These are phyloP conservation scores for Trachymyrmex septentrionalis DNA, from an alignment of 1,140 invertebrate species.

Conservation along the genomic window DNA sequence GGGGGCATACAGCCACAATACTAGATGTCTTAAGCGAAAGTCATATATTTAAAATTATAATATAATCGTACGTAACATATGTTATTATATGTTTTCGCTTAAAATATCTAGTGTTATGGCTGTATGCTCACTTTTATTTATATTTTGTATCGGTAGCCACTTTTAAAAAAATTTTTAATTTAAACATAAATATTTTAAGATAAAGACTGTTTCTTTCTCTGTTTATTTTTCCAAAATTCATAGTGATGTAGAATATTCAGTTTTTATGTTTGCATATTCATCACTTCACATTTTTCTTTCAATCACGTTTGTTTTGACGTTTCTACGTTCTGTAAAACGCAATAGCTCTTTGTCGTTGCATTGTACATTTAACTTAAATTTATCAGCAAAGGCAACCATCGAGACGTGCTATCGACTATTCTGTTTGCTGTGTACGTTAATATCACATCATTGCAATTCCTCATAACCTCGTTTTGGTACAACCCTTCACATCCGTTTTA, in stretches of 20 bases:
- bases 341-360: constrained; percentile 31
- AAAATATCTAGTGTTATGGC: no score
- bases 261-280: background rate
- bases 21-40: no score
- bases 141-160: no score
- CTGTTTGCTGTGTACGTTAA: constrained; percentile 27
- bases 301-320: background rate
- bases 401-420: constrained; percentile 47
- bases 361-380: constrained; percentile 52
- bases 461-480: constrained; percentile 16
- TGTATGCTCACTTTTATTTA: no score
- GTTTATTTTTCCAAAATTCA: background rate
- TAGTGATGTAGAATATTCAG: no score
- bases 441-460: constrained; percentile 28
- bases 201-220: background rate
- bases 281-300: constrained; percentile 14
- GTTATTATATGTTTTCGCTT: no score
- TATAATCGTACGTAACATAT: no score
- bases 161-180: no score
- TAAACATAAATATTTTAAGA: no score
- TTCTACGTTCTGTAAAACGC: background rate
- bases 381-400: constrained; percentile 46
- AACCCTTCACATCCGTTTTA: constrained; percentile 28
- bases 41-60: no score
- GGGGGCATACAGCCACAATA: no score